Percentiles rank a stretch among this genome's conserved stretches.
Conservation (phyloP, 2,888 invertebrate species). For the Psococerastis gibbosa region DNA sequence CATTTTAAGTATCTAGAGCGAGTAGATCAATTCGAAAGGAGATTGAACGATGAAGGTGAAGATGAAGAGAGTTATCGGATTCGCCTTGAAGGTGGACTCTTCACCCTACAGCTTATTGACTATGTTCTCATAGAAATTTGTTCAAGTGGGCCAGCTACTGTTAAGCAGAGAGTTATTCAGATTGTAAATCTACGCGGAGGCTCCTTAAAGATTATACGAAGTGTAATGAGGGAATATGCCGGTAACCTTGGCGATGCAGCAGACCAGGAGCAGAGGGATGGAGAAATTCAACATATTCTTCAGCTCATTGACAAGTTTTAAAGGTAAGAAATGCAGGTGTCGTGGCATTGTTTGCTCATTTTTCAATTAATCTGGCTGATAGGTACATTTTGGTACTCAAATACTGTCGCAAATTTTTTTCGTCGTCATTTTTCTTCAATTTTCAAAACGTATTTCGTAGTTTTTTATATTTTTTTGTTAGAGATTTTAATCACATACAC, state of each 20-base stretch:
- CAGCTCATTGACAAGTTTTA: slow-evolving; percentile 88
- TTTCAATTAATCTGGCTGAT: too few relatives aligned
- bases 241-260: slow-evolving; percentile 87
- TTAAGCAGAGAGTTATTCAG: slow-evolving; percentile 74
- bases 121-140: slow-evolving; percentile 70
- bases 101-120: slow-evolving; percentile 86
- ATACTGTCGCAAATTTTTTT: too few relatives aligned
- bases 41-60: slow-evolving; percentile 58
- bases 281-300: slow-evolving; percentile 79
- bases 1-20: slow-evolving; percentile 94
- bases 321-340: too few relatives aligned
- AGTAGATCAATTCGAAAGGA: slow-evolving; percentile 64
- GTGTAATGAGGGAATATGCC: slow-evolving; percentile 91
- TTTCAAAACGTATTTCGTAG: too few relatives aligned
- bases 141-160: slow-evolving; percentile 43
- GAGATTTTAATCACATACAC: too few relatives aligned
- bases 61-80: slow-evolving; percentile 78
- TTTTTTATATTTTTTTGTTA: too few relatives aligned
- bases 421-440: too few relatives aligned
- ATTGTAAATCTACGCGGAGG: slow-evolving; percentile 78
- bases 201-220: slow-evolving; percentile 79
- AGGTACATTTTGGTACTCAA: too few relatives aligned
- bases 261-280: slow-evolving; percentile 64
- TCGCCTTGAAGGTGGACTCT: slow-evolving; percentile 84
- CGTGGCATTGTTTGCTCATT: too few relatives aligned